Evolutionary conservation across 1,140 invertebrate genomes (phyloP), one percentile per base, ranked within the genome.

Genomic region (Mactra quadrangularis): DNA sequence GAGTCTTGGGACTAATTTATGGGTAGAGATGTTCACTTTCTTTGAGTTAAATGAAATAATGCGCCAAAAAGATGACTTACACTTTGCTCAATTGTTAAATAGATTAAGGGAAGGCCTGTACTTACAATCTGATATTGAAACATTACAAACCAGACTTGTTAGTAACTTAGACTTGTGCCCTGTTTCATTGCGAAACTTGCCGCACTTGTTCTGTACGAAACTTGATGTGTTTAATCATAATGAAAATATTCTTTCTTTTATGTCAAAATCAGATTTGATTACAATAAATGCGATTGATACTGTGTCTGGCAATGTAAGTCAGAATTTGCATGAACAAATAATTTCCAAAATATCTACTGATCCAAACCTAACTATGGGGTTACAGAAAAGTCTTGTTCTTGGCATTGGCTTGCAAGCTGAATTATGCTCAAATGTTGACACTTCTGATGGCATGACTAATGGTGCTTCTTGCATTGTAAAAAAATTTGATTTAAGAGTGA

Each of bases 371-470:
- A 60, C 53, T 6, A 75, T 45, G 57, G 38, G 38, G 17, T 17
- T 75, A 15, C 13, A 4, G 11, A 75, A 72, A 33, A 27, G 2
- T 15, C 27, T 75, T 1, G 31, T 11, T 17, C 22, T 75, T n/a
- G 72, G 72, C 17, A 41, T 75, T 19, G 72, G 29, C 29, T 3
- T 75, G 31, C 53, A 33, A 22, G 47, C 19, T 52, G 9, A 52
- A 52, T 6, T 75, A 33, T 59, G 55, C 60, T 25, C 31, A 31
- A 75, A 75, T 47, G 22, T 75, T 38, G 57, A 76, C 38, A 45
- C 38, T n/a, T 17, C 31, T 41, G 72, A 76, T 76, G 55, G 72
- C 9, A 19, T 76, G 17, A 59, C 55, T 22, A 76, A 76, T 76
- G 72, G 72, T 29, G 47, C 72, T 9, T 25, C 72, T 59, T 76